A percentile compares a stretch with the other conserved stretches of the same genome.
Evolutionary conservation across 2,888 invertebrate genomes (phyloP).

Genomic region (Erannis defoliaria): DNA sequence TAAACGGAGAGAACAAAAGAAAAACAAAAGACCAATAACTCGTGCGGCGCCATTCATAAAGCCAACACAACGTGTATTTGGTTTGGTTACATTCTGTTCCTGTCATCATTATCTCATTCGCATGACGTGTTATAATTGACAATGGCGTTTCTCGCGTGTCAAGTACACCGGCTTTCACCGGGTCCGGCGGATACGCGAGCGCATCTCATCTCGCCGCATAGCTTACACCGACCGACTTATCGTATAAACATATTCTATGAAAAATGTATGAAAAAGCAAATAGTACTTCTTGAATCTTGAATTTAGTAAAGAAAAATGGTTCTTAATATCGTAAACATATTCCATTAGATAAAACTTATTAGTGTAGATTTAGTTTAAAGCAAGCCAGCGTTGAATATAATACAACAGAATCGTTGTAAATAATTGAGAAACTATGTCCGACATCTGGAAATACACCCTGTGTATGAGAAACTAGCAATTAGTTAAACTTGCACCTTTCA

Average conservation of each 20-base stretch:
- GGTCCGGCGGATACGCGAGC: constrained; percentile 22
- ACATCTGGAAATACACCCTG: too few species aligned
- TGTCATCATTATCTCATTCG: constrained; percentile 20
- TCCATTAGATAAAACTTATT: too few species aligned
- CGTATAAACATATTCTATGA: background rate
- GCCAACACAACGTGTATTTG: background rate
- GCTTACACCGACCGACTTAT: background rate
- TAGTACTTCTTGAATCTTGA: too few species aligned
- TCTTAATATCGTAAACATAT: too few species aligned
- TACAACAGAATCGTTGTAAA: too few species aligned
- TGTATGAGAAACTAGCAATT: too few species aligned
- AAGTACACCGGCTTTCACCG: constrained; percentile 29
- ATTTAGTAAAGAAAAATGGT: too few species aligned
- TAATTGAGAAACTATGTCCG: too few species aligned
- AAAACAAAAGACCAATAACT: constrained; percentile 14
- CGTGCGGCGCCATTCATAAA: background rate
- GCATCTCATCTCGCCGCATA: constrained; percentile 16
- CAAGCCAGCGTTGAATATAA: too few species aligned
- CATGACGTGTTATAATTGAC: constrained; percentile 25
- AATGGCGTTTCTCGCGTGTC: constrained; percentile 29
- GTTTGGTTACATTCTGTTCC: constrained; percentile 17
- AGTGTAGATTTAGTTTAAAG: too few species aligned
- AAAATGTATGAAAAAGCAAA: too few species aligned
- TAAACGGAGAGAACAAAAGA: constrained; percentile 2
- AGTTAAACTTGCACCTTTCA: too few species aligned